These are phyloP conservation scores for Hippocampus barbouri DNA, from an alignment of 2,113 vertebrate species.

Conservation along the genomic window DNA sequence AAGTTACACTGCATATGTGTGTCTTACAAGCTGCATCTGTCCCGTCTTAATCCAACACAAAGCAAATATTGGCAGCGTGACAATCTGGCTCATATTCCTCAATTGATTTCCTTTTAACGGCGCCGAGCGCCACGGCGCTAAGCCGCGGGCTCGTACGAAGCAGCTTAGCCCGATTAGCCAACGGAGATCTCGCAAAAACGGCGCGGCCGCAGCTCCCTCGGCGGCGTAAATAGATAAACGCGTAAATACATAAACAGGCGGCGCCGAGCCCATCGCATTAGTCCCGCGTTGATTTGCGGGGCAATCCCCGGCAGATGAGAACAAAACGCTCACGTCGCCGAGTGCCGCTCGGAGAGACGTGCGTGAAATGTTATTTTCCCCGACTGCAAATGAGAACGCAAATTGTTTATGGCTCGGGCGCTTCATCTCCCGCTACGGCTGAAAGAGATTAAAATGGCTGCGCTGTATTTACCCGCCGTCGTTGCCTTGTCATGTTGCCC, in stretches of 20 bases:
- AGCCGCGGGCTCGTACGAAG: conserved; percentile 44
- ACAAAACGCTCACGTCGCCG: conserved; percentile 51
- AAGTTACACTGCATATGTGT: conserved; percentile 19
- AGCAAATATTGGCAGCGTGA: conserved; percentile 43
- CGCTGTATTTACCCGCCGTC: conserved; percentile 87
- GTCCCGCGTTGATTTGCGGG: conserved; percentile 36
- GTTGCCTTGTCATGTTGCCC: conserved; percentile 81
- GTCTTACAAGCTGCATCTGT: no score
- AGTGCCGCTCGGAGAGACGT: conserved; percentile 28
- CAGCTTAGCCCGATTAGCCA: conserved; percentile 66
- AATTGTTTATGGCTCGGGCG: conserved; percentile 52
- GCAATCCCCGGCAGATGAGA: conserved; percentile 39
- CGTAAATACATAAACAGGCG: conserved; percentile 71
- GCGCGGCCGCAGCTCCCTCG: conserved; percentile 47
- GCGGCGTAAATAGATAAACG: conserved; percentile 70
- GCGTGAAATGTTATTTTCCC: conserved; percentile 52
- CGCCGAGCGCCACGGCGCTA: conserved; percentile 29
- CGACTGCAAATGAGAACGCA: conserved; percentile 48
- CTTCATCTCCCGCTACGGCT: conserved; percentile 53
- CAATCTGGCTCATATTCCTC: conserved; percentile 41
- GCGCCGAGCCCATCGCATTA: conserved; percentile 53
- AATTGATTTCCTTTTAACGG: conserved; percentile 63
- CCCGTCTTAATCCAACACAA: conserved; percentile 23
- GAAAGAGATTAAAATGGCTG: conserved; percentile 78
- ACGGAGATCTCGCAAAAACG: conserved; percentile 53